Base-by-base conservation (phyloP, 2,113 vertebrate species). In the Micromys minutus region DNA sequence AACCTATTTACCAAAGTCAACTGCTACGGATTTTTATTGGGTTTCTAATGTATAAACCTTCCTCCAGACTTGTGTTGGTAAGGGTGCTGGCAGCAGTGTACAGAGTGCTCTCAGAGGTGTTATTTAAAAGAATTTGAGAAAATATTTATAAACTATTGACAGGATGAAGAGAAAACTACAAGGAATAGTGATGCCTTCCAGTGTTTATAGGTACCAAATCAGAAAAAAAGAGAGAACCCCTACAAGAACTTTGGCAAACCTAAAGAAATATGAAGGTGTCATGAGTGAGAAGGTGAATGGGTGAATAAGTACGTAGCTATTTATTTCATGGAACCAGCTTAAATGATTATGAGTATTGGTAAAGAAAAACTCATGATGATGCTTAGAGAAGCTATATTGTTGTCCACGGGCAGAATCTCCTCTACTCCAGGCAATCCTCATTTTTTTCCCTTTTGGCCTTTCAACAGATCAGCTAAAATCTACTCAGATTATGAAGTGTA, bases 351-450 rank as follows among this genome's bases (percentile, higher is more conserved):
- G 90, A 50, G n/a, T 3, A 90, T 50, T 86, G n/a, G 5, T 31
- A 88, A 90, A 26, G 87, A 16, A 42, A 87, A 95, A 96, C 91
- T 71, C 47, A 76, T 63, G 90, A 9, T 8, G 12, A 13, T 69
- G 47, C 10, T 13, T 74, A 72, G 16, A 75, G 39, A 16, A 91
- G 21, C 21, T 81, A 52, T 12, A 36, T 50, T 90, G 29, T 22
- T 69, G 12, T 76, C 10, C 72, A 91, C 8, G 80, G 71, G 50
- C 52, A 92, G 29, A 93, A 94, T 93, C 90, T 91, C 31, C 85
- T 90, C 42, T 76, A 89, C 76, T 45, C 65, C 52, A 91, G 17
- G 65, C 19, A 91, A 89, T 89, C 13, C 7, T 75, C 42, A 89
- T 61, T 87, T 91, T 11, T 89, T 5, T 8, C 65, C 10, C 57